A percentile compares a stretch with the other conserved stretches of the same genome.
These are phyloP conservation scores for Sussaba pulchella DNA, from an alignment of 2,888 invertebrate genomes.

Conservation along the genomic window DNA sequence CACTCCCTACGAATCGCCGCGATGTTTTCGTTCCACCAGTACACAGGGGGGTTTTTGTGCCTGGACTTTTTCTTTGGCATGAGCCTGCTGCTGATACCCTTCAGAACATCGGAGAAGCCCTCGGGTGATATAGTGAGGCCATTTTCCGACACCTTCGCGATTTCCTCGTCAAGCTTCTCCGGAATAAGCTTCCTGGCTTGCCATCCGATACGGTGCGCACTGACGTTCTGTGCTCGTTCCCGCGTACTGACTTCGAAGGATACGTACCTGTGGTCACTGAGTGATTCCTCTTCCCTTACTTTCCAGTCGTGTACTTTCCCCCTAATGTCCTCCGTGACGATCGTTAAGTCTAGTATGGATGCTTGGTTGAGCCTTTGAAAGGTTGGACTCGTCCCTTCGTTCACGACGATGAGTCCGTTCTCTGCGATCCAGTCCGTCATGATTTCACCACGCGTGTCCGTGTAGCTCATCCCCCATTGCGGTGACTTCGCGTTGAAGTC, in stretches of 20 bases:
- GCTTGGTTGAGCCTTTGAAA: constrained; percentile 58
- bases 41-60: constrained; percentile 21
- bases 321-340: constrained; percentile 45
- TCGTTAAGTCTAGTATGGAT: constrained; percentile 66
- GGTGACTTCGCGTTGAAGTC: constrained; percentile 64
- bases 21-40: constrained; percentile 37
- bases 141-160: not conserved
- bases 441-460: constrained; percentile 56
- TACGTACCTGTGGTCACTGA: constrained; percentile 67
- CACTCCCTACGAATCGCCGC: constrained; percentile 6
- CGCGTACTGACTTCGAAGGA: constrained; percentile 28
- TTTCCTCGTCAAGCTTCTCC: constrained; percentile 8
- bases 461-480: constrained; percentile 61
- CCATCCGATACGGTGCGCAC: constrained; percentile 6
- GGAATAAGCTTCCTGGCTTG: not conserved
- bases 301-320: constrained; percentile 48
- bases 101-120: not conserved
- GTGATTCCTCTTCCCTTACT: constrained; percentile 55
- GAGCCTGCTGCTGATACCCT: constrained; percentile 3
- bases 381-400: constrained; percentile 57
- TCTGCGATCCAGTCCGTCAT: constrained; percentile 62
- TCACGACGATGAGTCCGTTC: constrained; percentile 40
- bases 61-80: constrained; percentile 13
- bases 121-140: not conserved
- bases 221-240: not conserved